phyloP scores from a whole-genome alignment of 2,113 vertebrate genomes.

The Lepisosteus oculatus region DNA sequence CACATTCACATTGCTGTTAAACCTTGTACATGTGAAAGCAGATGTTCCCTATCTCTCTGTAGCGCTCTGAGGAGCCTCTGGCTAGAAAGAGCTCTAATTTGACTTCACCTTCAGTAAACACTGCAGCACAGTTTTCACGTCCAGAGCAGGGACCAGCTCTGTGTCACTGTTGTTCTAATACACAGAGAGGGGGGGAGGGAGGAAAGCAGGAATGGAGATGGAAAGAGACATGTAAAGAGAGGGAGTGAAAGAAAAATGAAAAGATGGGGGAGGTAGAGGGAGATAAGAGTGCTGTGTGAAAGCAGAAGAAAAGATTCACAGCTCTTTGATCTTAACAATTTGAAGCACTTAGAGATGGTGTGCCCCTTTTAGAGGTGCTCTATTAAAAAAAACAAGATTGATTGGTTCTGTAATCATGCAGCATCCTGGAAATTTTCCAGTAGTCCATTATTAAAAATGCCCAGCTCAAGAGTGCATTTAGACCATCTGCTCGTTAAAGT shows the following conservation, averaged over 20 bases:
- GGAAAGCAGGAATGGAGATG: neutral
- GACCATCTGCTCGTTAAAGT: neutral
- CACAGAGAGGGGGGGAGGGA: neutral
- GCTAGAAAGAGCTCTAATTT: conserved; percentile 45
- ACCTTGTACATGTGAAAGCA: conserved; percentile 32
- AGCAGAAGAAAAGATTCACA: no score
- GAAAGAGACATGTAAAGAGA: neutral
- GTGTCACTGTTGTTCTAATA: neutral
- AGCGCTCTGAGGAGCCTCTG: conserved; percentile 25
- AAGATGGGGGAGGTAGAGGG: no score
- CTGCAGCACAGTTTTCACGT: conserved; percentile 21
- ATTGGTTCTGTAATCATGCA: neutral
- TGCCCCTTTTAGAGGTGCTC: neutral
- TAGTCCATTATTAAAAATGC: neutral
- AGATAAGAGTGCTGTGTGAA: no score
- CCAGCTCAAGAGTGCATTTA: neutral
- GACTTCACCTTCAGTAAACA: conserved; percentile 32
- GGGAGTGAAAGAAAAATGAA: no score
- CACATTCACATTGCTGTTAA: conserved; percentile 30
- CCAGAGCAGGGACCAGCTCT: neutral
- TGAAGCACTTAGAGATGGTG: neutral
- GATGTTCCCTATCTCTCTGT: conserved; percentile 27
- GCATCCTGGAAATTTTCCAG: conserved; percentile 6
- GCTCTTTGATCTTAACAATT: no score
- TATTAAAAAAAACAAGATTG: conserved; percentile 8